Percentiles rank a stretch among this genome's conserved stretches.
Evolutionary conservation across 2,888 invertebrate genomes (phyloP).

Genomic region (Chrysomela aeneicollis): DNA sequence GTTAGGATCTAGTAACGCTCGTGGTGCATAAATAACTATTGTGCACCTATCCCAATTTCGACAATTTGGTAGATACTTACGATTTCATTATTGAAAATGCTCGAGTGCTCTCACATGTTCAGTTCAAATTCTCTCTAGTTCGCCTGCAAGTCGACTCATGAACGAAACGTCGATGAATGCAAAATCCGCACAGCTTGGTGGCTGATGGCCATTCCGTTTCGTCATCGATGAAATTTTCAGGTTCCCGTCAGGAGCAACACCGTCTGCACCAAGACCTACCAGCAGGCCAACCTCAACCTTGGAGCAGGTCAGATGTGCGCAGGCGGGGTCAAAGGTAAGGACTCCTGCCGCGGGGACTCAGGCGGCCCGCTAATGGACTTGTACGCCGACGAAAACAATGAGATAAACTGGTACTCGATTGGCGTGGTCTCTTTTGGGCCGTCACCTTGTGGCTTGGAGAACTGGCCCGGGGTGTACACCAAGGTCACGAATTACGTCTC

Average conservation of each 20-base stretch:
- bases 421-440: conserved; percentile 74
- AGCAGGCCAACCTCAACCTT: conserved; percentile 59
- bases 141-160: too few species aligned
- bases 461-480: conserved; percentile 54
- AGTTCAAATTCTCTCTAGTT: too few species aligned
- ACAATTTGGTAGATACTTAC: too few species aligned
- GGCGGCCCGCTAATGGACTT: conserved; percentile 78
- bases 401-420: conserved; percentile 67
- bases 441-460: conserved; percentile 48
- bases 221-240: too few species aligned
- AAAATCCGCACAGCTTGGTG: too few species aligned
- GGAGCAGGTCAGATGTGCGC: conserved; percentile 68
- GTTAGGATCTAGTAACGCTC: too few species aligned
- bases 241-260: conserved; percentile 63
- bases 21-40: too few species aligned
- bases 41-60: too few species aligned
- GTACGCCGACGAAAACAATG: conserved; percentile 55
- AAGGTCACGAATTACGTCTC: conserved; percentile 61
- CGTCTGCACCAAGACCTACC: conserved; percentile 65
- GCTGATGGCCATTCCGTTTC: too few species aligned
- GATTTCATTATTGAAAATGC: too few species aligned
- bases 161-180: too few species aligned
- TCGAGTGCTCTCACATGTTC: too few species aligned
- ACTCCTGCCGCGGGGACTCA: conserved; percentile 75
- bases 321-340: conserved; percentile 65